phyloP scores from a whole-genome alignment of 64 coral and sea anemone species.

The Pocillopora damicornis region DNA sequence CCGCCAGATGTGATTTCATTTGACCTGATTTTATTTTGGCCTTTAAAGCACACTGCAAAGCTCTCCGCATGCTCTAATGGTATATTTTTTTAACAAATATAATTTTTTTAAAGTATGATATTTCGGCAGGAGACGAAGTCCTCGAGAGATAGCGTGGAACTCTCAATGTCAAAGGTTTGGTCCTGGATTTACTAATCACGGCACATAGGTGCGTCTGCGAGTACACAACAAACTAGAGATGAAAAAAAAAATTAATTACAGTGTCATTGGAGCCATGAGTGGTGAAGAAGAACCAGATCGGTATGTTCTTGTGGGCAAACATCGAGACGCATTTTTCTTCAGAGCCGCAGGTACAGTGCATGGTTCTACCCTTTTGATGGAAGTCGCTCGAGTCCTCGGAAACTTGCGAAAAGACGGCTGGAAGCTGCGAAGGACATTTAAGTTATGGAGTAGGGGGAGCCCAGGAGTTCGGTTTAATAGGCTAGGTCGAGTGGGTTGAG shows the following conservation, averaged over 20 bases:
- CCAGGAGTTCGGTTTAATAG: conserved; percentile 87
- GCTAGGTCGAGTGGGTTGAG: conserved; percentile 89
- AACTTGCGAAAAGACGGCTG: conserved; percentile 51
- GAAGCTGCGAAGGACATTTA: conserved; percentile 78
- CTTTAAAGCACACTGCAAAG: too few relatives aligned
- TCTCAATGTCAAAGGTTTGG: conserved; percentile 51
- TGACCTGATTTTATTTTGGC: too few relatives aligned
- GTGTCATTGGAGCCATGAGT: conserved; percentile 47
- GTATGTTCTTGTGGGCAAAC: conserved; percentile 73
- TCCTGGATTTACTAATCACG: conserved; percentile 37
- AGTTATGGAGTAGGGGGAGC: conserved; percentile 93
- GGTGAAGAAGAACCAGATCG: conserved; percentile 50
- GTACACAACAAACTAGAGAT: conserved; percentile 36
- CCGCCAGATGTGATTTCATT: too few relatives aligned
- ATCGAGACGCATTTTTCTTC: conserved; percentile 73
- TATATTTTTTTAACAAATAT: background rate
- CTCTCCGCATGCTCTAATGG: too few relatives aligned
- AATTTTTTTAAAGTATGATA: background rate
- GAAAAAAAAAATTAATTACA: conserved; percentile 28
- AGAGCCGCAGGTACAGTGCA: conserved; percentile 81
- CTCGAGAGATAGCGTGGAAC: conserved; percentile 24
- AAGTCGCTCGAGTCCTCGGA: conserved; percentile 77
- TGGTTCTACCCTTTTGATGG: conserved; percentile 68
- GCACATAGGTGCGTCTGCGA: conserved; percentile 34
- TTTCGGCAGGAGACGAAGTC: conserved; percentile 46